Conservation (phyloP, 2,797 vertebrate species). For the Erpetoichthys calabaricus region DNA sequence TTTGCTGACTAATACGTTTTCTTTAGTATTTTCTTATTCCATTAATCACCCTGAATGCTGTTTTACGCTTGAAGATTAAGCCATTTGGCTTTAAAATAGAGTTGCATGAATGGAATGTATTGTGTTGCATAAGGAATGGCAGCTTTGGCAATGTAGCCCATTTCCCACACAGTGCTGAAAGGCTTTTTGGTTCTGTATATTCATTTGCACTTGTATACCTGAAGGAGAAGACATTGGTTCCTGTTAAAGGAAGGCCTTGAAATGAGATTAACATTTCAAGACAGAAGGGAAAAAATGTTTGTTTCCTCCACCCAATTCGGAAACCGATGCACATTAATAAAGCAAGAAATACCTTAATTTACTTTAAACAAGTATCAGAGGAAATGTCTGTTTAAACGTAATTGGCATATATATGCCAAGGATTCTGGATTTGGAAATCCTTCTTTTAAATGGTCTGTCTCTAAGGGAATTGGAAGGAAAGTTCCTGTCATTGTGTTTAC, state of each 20-base stretch:
- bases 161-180: conserved; percentile 5
- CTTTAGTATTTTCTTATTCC: neutral
- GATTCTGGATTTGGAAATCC: neutral
- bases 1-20: neutral
- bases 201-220: conserved; percentile 1
- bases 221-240: neutral
- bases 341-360: neutral
- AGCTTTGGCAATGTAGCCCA: neutral
- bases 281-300: neutral
- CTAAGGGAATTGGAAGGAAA: too few species aligned
- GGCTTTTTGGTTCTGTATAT: neutral
- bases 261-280: conserved; percentile 2
- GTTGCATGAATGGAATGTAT: neutral
- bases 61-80: neutral
- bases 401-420: neutral
- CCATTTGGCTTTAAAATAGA: neutral
- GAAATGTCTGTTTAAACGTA: conserved; percentile 2
- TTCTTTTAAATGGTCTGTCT: too few species aligned
- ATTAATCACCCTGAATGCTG: neutral
- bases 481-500: too few species aligned
- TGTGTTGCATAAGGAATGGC: neutral
- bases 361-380: neutral
- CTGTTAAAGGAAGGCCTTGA: conserved; percentile 6
- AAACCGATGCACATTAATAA: neutral
- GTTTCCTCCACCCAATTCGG: neutral